Evolutionary conservation across 2,113 vertebrate genomes (phyloP).

Genomic region (Neotoma lepida): DNA sequence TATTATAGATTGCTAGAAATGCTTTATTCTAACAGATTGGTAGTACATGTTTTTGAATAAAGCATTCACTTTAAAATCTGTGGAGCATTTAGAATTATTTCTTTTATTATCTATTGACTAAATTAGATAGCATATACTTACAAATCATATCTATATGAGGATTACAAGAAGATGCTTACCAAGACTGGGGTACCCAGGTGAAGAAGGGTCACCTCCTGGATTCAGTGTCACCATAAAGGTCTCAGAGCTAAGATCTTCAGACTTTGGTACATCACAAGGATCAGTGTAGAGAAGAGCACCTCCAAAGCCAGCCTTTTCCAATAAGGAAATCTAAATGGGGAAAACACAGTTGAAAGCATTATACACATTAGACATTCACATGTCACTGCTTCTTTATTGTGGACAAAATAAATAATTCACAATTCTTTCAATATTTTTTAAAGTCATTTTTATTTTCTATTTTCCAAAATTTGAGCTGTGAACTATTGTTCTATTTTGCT

Average conservation of each 20-base stretch:
- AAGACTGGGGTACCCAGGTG: constrained; percentile 86
- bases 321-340: constrained; percentile 88
- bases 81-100: background rate
- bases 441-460: background rate
- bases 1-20: background rate
- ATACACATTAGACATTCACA: background rate
- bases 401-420: background rate
- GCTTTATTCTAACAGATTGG: background rate
- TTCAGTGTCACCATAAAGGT: constrained; percentile 93
- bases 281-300: constrained; percentile 93
- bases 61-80: background rate
- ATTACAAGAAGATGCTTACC: constrained; percentile 84
- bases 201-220: constrained; percentile 91
- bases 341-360: background rate
- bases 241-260: constrained; percentile 81
- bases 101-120: background rate
- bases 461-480: background rate
- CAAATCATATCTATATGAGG: background rate
- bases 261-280: constrained; percentile 91
- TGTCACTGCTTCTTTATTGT: background rate
- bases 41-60: background rate
- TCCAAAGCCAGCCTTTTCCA: constrained; percentile 92
- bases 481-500: background rate
- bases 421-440: background rate
- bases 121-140: background rate